These are phyloP conservation scores for Corbicula japonica DNA, from an alignment of 2,888 invertebrate species.

Conservation along the genomic window DNA sequence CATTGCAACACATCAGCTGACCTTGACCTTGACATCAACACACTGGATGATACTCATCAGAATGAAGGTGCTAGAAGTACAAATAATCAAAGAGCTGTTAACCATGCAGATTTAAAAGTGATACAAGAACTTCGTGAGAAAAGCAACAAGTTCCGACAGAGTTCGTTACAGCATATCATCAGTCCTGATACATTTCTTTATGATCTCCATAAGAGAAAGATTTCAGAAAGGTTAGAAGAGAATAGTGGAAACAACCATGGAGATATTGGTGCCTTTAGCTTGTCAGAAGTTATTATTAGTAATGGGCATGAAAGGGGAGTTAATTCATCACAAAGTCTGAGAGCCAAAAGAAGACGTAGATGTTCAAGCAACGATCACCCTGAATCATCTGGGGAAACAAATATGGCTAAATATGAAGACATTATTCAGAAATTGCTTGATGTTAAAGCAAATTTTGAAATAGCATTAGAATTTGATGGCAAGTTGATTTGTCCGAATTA, in stretches of 20 bases:
- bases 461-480: slow-evolving; percentile 29
- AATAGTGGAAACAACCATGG: too few relatives aligned
- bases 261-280: background rate
- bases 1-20: background rate
- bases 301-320: too few relatives aligned
- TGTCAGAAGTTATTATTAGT: slow-evolving; percentile 12
- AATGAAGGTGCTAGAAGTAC: too few relatives aligned
- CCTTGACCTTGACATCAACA: slow-evolving; percentile 5
- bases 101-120: background rate
- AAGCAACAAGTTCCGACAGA: slow-evolving; percentile 14
- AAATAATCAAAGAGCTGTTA: too few relatives aligned
- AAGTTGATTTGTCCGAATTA: slow-evolving; percentile 9
- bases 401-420: slow-evolving; percentile 20
- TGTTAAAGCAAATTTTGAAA: slow-evolving; percentile 8
- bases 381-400: too few relatives aligned
- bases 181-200: slow-evolving; percentile 27
- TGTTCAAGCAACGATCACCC: too few relatives aligned
- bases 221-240: too few relatives aligned
- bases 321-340: too few relatives aligned
- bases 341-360: too few relatives aligned
- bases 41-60: slow-evolving; percentile 1
- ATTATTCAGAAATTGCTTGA: slow-evolving; percentile 21
- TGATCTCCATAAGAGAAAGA: too few relatives aligned
- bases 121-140: background rate
- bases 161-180: slow-evolving; percentile 26